phyloP scores from a whole-genome alignment of 1,140 invertebrate genomes.

The Anastatus disparis region DNA sequence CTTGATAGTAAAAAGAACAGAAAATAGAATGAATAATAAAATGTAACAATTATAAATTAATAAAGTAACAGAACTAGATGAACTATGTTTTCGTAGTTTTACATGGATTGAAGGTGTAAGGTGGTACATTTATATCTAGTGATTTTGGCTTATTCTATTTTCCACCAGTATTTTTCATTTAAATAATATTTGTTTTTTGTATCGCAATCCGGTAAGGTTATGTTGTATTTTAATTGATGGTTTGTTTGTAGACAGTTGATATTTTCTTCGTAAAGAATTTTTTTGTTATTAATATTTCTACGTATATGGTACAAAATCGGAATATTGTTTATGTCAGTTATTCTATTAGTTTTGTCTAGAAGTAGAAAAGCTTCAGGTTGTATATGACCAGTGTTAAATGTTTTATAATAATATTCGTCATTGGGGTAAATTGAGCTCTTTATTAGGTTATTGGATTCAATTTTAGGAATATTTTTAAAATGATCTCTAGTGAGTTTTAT shows the following conservation, averaged over 20 bases:
- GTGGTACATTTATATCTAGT: too few species aligned
- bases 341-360: background rate
- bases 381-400: background rate
- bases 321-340: background rate
- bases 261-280: background rate
- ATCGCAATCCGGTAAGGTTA: too few species aligned
- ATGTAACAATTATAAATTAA: too few species aligned
- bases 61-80: too few species aligned
- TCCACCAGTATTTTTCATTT: too few species aligned
- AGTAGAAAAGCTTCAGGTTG: background rate
- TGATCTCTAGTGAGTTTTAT: conserved; percentile 41
- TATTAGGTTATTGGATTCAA: conserved; percentile 25
- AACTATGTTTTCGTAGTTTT: too few species aligned
- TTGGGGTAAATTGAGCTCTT: background rate
- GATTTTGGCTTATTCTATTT: too few species aligned
- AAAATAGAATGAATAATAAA: too few species aligned
- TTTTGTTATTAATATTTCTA: background rate
- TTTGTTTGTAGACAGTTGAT: background rate
- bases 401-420: background rate
- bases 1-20: too few species aligned
- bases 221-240: too few species aligned
- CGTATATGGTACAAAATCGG: background rate
- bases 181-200: too few species aligned
- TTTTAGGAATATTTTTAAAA: background rate
- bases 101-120: too few species aligned